Percentiles rank a stretch among this genome's conserved stretches.
phyloP scores from a whole-genome alignment of 2,113 vertebrate species.

The Tenrec ecaudatus region DNA sequence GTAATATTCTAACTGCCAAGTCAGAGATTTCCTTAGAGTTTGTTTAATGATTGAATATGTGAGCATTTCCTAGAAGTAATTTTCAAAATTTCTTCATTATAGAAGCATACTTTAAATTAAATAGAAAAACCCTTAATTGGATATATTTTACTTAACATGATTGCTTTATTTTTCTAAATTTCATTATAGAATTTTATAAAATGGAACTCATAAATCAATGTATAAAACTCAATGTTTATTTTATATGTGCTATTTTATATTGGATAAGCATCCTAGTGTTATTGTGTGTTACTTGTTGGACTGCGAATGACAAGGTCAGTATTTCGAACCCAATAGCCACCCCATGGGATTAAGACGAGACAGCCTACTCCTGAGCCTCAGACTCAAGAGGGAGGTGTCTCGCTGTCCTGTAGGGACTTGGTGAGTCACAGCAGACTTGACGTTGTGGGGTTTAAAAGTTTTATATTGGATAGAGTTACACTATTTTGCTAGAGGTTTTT shows the following conservation, averaged over 20 bases:
- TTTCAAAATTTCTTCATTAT: neutral
- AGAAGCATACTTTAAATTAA: constrained; percentile 10
- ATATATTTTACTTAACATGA: constrained; percentile 19
- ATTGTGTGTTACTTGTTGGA: no score
- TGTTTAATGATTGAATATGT: neutral
- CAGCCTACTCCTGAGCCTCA: no score
- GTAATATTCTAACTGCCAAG: neutral
- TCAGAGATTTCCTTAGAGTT: constrained; percentile 41
- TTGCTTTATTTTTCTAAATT: neutral
- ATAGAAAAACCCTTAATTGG: neutral
- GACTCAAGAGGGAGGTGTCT: no score
- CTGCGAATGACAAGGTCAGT: no score
- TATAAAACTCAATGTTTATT: neutral
- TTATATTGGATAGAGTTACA: neutral
- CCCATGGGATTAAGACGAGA: no score
- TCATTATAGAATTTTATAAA: constrained; percentile 40
- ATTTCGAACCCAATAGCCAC: no score
- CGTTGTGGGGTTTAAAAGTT: no score
- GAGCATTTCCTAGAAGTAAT: constrained; percentile 12
- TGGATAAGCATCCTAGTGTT: neutral
- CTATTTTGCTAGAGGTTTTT: constrained; percentile 29
- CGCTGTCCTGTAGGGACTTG: no score
- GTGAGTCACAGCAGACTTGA: no score
- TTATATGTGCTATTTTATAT: constrained; percentile 16
- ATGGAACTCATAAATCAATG: constrained; percentile 7